A percentile compares a stretch with the other conserved stretches of the same genome.
These are phyloP conservation scores for Fopius arisanus DNA, from an alignment of 1,140 invertebrate genomes.

Conservation along the genomic window DNA sequence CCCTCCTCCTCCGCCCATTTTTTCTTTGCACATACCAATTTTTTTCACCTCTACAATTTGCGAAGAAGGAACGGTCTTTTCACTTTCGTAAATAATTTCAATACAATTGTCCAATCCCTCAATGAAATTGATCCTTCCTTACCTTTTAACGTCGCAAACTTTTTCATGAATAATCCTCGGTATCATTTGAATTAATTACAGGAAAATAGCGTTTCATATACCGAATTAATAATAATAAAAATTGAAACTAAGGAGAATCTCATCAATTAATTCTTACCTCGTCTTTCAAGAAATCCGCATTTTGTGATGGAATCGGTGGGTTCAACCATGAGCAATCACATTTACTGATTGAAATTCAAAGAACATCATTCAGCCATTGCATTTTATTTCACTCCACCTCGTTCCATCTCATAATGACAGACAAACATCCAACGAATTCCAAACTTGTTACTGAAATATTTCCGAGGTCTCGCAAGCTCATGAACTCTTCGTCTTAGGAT, in stretches of 20 bases:
- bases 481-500: not conserved
- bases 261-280: not conserved
- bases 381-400: conserved; percentile 4
- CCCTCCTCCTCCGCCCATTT: not conserved
- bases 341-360: not conserved
- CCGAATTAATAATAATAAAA: not conserved
- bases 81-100: not conserved
- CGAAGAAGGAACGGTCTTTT: not conserved
- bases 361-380: not conserved
- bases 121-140: not conserved
- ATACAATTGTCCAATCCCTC: not conserved
- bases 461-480: not conserved
- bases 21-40: not conserved
- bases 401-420: conserved; percentile 25
- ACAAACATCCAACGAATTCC: conserved; percentile 26
- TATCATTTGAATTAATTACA: not conserved
- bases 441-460: not conserved
- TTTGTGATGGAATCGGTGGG: not conserved
- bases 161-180: not conserved
- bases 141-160: not conserved
- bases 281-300: not conserved
- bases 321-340: not conserved
- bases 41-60: not conserved
- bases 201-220: not conserved
- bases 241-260: not conserved